Evolutionary conservation across 2,888 invertebrate species (phyloP).

Genomic region (Mesorhabditis spiculigera): DNA sequence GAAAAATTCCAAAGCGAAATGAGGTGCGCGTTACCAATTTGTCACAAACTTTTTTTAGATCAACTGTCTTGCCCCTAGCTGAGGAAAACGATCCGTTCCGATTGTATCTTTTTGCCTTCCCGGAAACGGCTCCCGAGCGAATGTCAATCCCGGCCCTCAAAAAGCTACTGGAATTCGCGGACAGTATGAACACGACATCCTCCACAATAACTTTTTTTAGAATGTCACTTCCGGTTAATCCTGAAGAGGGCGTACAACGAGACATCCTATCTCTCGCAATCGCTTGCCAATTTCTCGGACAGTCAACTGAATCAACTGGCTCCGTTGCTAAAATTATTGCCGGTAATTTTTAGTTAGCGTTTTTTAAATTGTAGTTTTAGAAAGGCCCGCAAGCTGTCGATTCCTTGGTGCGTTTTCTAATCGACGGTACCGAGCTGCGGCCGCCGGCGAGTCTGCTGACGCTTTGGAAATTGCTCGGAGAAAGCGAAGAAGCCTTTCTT

Average conservation of each 20-base stretch:
- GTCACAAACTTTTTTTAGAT: slow-evolving; percentile 11
- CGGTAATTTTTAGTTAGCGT: background rate
- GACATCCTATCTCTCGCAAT: background rate
- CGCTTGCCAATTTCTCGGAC: background rate
- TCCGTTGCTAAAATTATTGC: slow-evolving; percentile 4
- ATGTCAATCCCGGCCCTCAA: slow-evolving; percentile 18
- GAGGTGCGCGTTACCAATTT: background rate
- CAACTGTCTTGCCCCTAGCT: slow-evolving; percentile 25
- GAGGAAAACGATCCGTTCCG: slow-evolving; percentile 30
- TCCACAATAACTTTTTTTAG: background rate
- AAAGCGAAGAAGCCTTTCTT: slow-evolving; percentile 23
- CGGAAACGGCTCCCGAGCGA: slow-evolving; percentile 28
- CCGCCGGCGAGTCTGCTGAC: slow-evolving; percentile 23
- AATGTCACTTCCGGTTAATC: background rate
- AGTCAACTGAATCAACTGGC: background rate
- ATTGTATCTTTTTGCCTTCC: slow-evolving; percentile 28
- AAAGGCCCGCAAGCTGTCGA: slow-evolving; percentile 26
- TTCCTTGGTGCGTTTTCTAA: slow-evolving; percentile 17
- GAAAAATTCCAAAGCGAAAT: slow-evolving; percentile 8
- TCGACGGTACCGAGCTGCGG: slow-evolving; percentile 24
- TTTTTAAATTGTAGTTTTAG: slow-evolving; percentile 12
- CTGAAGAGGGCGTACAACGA: background rate
- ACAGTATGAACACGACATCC: background rate
- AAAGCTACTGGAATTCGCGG: slow-evolving; percentile 21
- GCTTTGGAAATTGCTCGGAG: slow-evolving; percentile 18